These are phyloP conservation scores for Bradypodion ventrale DNA, from an alignment of 2,797 vertebrate genomes.

Conservation along the genomic window DNA sequence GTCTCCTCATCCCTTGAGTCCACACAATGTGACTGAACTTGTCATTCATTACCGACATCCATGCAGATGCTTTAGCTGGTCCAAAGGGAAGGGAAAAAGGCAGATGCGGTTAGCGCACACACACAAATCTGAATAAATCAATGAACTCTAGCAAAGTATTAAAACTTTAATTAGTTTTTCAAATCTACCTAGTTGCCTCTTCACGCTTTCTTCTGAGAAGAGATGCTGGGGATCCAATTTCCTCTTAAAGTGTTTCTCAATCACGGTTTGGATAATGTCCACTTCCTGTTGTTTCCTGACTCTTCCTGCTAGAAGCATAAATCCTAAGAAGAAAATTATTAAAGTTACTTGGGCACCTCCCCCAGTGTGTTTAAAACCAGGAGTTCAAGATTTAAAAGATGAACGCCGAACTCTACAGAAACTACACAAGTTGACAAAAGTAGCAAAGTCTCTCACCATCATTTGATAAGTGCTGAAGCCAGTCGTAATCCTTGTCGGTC, in stretches of 20 bases:
- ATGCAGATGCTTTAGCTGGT: constrained; percentile 65
- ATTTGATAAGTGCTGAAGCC: constrained; percentile 94
- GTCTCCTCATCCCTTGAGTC: constrained; percentile 88
- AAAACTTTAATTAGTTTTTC: constrained; percentile 14
- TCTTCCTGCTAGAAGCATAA: constrained; percentile 93
- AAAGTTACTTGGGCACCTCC: background rate
- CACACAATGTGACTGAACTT: constrained; percentile 92
- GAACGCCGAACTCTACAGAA: background rate
- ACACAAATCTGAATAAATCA: constrained; percentile 5
- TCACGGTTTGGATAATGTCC: constrained; percentile 82
- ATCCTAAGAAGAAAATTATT: constrained; percentile 76
- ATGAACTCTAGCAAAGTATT: constrained; percentile 35
- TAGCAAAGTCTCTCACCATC: constrained; percentile 81
- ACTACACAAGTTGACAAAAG: background rate
- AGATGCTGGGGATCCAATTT: constrained; percentile 83
- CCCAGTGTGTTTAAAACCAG: background rate
- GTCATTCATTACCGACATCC: constrained; percentile 79
- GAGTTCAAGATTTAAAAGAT: background rate
- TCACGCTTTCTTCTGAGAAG: constrained; percentile 86
- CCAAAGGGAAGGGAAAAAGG: constrained; percentile 36
- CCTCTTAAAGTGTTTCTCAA: constrained; percentile 95
- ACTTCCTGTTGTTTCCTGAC: constrained; percentile 93
- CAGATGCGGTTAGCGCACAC: background rate
- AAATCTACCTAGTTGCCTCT: constrained; percentile 88
- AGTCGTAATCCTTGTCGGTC: constrained; percentile 83